phyloP scores from a whole-genome alignment of 53 echinoderm and acorn worm genomes.

The Henricia sp. region DNA sequence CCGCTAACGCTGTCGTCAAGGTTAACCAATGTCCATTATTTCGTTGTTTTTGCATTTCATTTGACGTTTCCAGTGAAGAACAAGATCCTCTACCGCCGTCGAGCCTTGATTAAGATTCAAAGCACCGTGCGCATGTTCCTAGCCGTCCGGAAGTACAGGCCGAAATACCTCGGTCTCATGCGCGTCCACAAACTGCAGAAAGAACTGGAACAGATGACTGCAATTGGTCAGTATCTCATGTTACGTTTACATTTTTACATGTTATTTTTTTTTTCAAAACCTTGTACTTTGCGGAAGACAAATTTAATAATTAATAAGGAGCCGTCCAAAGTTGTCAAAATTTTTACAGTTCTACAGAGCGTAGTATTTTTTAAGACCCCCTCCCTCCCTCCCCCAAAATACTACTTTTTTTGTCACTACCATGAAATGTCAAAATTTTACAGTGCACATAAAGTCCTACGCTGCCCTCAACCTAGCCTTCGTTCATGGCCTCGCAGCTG shows the following conservation, averaged over 20 bases:
- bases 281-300: too few relatives aligned
- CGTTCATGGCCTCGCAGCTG: too few relatives aligned
- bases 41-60: not conserved
- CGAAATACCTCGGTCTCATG: slow-evolving; percentile 74
- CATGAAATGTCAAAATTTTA: too few relatives aligned
- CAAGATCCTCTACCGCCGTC: slow-evolving; percentile 92
- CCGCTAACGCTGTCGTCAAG: not conserved
- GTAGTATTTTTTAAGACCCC: too few relatives aligned
- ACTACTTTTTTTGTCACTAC: too few relatives aligned
- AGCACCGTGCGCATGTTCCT: slow-evolving; percentile 87
- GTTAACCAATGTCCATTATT: not conserved
- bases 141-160: slow-evolving; percentile 82
- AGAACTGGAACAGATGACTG: slow-evolving; percentile 80
- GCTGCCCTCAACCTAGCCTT: too few relatives aligned
- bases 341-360: too few relatives aligned
- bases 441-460: too few relatives aligned
- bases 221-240: slow-evolving; percentile 89
- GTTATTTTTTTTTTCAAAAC: not conserved
- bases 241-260: not conserved
- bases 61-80: slow-evolving; percentile 80
- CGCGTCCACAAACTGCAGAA: slow-evolving; percentile 71
- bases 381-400: too few relatives aligned
- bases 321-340: too few relatives aligned
- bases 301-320: too few relatives aligned
- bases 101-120: slow-evolving; percentile 96